Percentiles rank a stretch among this genome's conserved stretches.
Evolutionary conservation across 1,140 invertebrate genomes (phyloP).

Genomic region (Aphelenchoides avenae): DNA sequence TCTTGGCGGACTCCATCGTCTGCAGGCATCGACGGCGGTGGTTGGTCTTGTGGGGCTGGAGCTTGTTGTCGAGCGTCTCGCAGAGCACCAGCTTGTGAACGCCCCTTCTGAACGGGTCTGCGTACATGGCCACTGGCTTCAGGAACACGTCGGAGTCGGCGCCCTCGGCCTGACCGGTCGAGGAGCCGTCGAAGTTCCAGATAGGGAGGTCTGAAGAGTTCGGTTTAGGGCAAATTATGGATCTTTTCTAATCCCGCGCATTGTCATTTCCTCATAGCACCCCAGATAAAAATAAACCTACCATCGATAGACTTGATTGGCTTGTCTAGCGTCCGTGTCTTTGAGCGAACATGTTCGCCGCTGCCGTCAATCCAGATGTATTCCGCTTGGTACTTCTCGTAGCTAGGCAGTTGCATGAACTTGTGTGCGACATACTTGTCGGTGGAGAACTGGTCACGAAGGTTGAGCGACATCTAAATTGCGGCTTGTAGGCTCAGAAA

Average conservation of each 20-base stretch:
- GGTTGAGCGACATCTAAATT: constrained; percentile 54
- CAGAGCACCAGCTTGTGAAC: constrained; percentile 86
- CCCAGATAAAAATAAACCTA: constrained; percentile 15
- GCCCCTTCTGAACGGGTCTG: constrained; percentile 82
- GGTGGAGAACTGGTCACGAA: constrained; percentile 63
- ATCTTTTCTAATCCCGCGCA: no score
- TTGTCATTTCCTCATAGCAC: background rate
- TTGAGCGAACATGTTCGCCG: constrained; percentile 39
- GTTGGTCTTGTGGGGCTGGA: constrained; percentile 70
- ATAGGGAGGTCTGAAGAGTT: constrained; percentile 72
- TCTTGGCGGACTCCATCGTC: constrained; percentile 68
- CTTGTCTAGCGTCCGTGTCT: constrained; percentile 35
- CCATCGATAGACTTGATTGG: constrained; percentile 20
- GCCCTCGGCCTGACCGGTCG: constrained; percentile 64
- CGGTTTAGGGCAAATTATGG: background rate
- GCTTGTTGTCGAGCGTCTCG: constrained; percentile 71
- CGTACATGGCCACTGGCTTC: constrained; percentile 79
- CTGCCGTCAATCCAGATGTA: constrained; percentile 52
- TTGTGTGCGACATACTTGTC: constrained; percentile 71
- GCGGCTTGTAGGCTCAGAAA: no score
- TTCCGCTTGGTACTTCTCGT: constrained; percentile 57
- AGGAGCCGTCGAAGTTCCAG: constrained; percentile 94
- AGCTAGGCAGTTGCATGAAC: constrained; percentile 73
- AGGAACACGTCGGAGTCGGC: constrained; percentile 79
- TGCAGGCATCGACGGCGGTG: constrained; percentile 71